A percentile compares a stretch with the other conserved stretches of the same genome.
phyloP scores from a whole-genome alignment of 2,888 invertebrate species.

The Tetragonisca angustula region DNA sequence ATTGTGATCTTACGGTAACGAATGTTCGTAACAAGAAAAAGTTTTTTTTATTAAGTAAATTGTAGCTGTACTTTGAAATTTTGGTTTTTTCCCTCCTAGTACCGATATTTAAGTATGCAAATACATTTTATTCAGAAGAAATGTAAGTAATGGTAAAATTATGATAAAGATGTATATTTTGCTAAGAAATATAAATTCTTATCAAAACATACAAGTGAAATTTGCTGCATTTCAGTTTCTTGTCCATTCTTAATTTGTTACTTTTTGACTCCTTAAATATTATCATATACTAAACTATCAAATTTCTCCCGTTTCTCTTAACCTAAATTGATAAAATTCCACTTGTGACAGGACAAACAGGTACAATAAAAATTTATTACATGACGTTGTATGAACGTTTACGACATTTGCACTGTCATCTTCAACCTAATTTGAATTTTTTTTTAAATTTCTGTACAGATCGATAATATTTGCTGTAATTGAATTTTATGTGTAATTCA shows the following conservation, averaged over 20 bases:
- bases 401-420: conserved; percentile 59
- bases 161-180: conserved; percentile 16
- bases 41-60: conserved; percentile 1
- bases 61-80: neutral
- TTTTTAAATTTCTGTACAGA: neutral
- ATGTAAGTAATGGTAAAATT: conserved; percentile 63
- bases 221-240: conserved; percentile 38
- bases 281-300: conserved; percentile 22
- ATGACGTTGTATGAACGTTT: neutral
- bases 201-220: conserved; percentile 57
- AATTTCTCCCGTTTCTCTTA: conserved; percentile 44
- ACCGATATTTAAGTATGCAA: neutral
- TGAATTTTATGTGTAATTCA: conserved; percentile 1
- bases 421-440: conserved; percentile 10
- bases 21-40: conserved; percentile 2
- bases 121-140: conserved; percentile 28
- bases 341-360: conserved; percentile 44
- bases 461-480: conserved; percentile 2
- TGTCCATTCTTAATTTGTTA: conserved; percentile 39
- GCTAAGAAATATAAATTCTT: conserved; percentile 46
- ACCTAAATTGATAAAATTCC: conserved; percentile 48
- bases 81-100: neutral
- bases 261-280: conserved; percentile 24
- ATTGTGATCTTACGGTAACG: conserved; percentile 13
- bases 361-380: conserved; percentile 30